Evolutionary conservation across 2,888 invertebrate species (phyloP), one percentile per base, ranked within the genome.

Genomic region (Choristoneura rosaceana): DNA sequence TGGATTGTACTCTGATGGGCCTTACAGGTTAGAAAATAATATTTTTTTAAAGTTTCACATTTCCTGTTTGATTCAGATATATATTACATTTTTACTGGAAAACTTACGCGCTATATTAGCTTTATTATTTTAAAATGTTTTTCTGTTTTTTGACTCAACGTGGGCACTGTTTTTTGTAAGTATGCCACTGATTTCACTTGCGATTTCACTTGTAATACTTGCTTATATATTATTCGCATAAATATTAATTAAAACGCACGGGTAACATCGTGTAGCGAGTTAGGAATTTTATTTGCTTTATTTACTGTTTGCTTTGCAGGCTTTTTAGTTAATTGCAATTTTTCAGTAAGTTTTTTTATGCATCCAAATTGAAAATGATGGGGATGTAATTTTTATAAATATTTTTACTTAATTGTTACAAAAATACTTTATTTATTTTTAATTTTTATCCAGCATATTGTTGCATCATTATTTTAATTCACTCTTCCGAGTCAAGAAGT

Each of bases 1-100:
- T 77, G 92, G 93, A 74, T 82, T 93, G n/a, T 93, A 92, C 77
- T 89, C 90, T 0, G 93, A 93, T 75, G 76, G 83, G 52, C 85
- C 87, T 50, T 92, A 92, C 93, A 94, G 94, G 94, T 94, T 92
- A 92, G 90, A 86, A 80, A 74, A 74, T 65, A 52, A 73, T 69
- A 74, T 52, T 58, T 66, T 69, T 62, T 66, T 68, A 67, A 63
- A 50, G 47, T 69, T 15, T 73, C 47, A 52, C 69, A 50, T 75
- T 74, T 71, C 65, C 33, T 71, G 70, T 50, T 74, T 76, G 73
- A 70, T 66, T 68, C n/a, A 41, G 64, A 61, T 74, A 71, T 74
- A 71, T n/a, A 14, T 50, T 60, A 45, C 14, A 61, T 61, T 47
- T 68, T 64, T 61, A n/a, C 8, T 3, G 4, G 2, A 45, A 67